Percentiles rank a stretch among this genome's conserved stretches.
Conservation (phyloP, 2,113 vertebrate species). For the Alligator sinensis region DNA sequence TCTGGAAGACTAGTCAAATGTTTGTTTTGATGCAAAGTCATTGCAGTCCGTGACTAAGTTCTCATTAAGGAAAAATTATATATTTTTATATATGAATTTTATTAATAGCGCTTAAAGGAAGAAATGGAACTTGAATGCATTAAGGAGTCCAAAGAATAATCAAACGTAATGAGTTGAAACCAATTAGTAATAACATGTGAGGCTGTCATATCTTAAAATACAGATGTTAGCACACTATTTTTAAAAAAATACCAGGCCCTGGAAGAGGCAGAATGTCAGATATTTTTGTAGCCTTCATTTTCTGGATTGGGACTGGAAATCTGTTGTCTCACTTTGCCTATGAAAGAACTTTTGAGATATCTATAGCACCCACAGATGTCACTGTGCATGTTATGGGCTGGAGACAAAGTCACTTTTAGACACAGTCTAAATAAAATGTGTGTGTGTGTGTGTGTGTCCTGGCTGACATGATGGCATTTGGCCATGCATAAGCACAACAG, state of each 20-base stretch:
- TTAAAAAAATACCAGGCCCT: not conserved
- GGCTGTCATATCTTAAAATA: not conserved
- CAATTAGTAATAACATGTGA: not conserved
- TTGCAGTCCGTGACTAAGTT: not conserved
- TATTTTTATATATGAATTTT: not conserved
- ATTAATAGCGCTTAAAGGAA: constrained; percentile 1
- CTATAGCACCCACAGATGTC: not conserved
- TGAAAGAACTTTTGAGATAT: not conserved
- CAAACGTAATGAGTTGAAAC: not conserved
- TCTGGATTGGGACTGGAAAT: not conserved
- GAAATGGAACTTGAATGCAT: not conserved
- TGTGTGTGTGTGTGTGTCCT: not conserved
- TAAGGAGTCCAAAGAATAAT: not conserved
- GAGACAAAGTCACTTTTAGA: not conserved
- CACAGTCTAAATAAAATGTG: not conserved
- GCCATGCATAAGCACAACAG: not conserved
- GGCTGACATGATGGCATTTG: not conserved
- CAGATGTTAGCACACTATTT: not conserved
- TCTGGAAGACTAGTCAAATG: not conserved
- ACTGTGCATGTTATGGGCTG: not conserved
- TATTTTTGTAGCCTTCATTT: not conserved
- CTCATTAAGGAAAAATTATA: not conserved
- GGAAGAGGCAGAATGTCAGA: not conserved
- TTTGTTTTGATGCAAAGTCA: constrained; percentile 23
- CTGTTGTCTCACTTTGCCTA: not conserved